Conservation (phyloP, 2,888 invertebrate genomes). For the Hyposoter didymator region DNA sequence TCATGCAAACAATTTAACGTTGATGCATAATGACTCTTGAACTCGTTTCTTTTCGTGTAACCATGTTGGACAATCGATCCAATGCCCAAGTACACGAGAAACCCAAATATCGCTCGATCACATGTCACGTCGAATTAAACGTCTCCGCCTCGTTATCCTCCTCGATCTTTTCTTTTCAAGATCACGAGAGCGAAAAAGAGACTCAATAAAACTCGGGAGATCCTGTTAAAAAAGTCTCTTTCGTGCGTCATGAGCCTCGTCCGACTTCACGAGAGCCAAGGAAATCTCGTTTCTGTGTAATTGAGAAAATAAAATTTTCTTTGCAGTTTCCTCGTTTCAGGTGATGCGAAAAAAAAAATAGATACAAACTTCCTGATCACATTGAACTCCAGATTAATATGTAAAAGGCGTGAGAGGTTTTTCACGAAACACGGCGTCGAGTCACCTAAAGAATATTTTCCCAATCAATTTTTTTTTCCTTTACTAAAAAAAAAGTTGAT, state of each 20-base stretch:
- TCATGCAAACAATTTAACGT: not conserved
- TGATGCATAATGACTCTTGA: conserved; percentile 25
- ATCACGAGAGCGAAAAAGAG: conserved; percentile 15
- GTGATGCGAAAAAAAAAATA: not conserved
- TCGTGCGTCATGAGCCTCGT: conserved; percentile 26
- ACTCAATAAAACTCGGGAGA: conserved; percentile 28
- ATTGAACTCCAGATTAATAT: not conserved
- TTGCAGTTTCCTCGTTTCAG: not conserved
- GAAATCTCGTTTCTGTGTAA: not conserved
- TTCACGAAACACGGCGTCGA: not conserved
- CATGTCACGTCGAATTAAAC: conserved; percentile 60
- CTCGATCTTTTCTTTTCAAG: conserved; percentile 2
- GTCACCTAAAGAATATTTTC: not conserved
- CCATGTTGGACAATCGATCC: conserved; percentile 44
- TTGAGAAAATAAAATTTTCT: not conserved
- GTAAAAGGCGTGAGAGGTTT: not conserved
- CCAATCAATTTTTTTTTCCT: not conserved
- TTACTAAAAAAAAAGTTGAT: not conserved
- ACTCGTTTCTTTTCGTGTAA: conserved; percentile 27
- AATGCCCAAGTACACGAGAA: conserved; percentile 9
- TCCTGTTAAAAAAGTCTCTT: conserved; percentile 14
- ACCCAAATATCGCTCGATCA: conserved; percentile 55
- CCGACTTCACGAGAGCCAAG: conserved; percentile 5
- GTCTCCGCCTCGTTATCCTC: conserved; percentile 30
- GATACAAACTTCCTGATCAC: not conserved